These are phyloP conservation scores for Sisyra terminalis DNA, from an alignment of 2,888 invertebrate species.

Conservation along the genomic window DNA sequence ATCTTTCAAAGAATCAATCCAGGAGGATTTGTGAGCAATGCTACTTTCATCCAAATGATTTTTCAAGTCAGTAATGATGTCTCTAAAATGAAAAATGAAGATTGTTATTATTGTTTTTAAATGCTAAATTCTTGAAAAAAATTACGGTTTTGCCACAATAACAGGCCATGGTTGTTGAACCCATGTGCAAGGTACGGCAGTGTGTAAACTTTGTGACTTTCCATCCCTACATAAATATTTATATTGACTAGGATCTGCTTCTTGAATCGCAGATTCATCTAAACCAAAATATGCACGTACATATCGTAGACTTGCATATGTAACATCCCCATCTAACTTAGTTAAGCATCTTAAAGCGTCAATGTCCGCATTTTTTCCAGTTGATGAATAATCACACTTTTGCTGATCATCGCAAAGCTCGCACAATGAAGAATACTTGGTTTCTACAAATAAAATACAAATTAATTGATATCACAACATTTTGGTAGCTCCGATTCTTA, in stretches of 20 bases:
- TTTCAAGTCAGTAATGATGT: too few relatives aligned
- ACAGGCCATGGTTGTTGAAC: slow-evolving; percentile 43
- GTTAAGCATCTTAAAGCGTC: slow-evolving; percentile 36
- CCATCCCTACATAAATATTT: slow-evolving; percentile 22
- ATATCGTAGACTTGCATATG: slow-evolving; percentile 30
- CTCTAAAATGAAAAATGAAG: too few relatives aligned
- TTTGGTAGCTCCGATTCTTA: slow-evolving; percentile 24
- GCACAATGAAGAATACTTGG: slow-evolving; percentile 35
- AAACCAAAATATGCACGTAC: slow-evolving; percentile 23
- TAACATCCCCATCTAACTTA: slow-evolving; percentile 33
- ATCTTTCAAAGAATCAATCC: too few relatives aligned
- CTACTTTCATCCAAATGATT: too few relatives aligned
- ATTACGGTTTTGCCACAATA: slow-evolving; percentile 25
- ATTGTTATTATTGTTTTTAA: too few relatives aligned
- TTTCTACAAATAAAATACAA: slow-evolving; percentile 30
- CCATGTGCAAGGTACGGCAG: slow-evolving; percentile 35
- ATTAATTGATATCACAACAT: too few relatives aligned
- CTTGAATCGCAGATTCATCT: slow-evolving; percentile 13
- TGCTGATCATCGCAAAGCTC: slow-evolving; percentile 31
- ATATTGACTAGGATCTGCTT: slow-evolving; percentile 13
- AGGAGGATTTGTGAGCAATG: too few relatives aligned
- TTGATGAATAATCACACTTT: slow-evolving; percentile 22
- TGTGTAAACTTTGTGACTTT: slow-evolving; percentile 13
- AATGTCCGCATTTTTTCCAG: slow-evolving; percentile 28
- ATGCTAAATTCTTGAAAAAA: too few relatives aligned